phyloP scores from a whole-genome alignment of 2,797 vertebrate species.

The Oreortyx pictus region DNA sequence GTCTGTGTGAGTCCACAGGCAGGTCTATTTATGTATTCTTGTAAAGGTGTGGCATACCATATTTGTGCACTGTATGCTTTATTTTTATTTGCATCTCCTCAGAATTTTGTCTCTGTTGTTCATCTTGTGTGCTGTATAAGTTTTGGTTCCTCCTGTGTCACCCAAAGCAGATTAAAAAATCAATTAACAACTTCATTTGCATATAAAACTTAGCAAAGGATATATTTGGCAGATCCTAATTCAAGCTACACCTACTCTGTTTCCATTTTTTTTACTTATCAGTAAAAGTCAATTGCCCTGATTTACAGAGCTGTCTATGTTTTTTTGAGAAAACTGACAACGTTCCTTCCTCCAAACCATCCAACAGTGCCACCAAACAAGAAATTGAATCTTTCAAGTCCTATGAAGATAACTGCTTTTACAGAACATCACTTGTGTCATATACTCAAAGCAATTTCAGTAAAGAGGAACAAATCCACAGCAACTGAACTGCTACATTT shows the following conservation, averaged over 20 bases:
- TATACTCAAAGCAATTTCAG: neutral
- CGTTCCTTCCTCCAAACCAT: neutral
- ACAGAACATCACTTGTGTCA: neutral
- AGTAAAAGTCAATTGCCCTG: neutral
- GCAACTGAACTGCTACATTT: neutral
- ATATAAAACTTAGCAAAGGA: neutral
- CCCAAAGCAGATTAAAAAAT: neutral
- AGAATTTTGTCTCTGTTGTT: neutral
- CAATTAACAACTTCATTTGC: neutral
- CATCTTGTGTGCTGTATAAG: neutral
- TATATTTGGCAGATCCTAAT: neutral
- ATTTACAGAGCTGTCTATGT: rapidly evolving
- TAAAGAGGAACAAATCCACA: neutral
- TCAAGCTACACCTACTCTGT: neutral
- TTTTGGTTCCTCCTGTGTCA: neutral
- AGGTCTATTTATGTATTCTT: neutral
- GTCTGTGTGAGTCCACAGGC: neutral
- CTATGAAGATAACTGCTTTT: neutral
- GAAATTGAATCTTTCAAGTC: neutral
- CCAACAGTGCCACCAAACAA: neutral
- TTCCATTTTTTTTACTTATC: neutral
- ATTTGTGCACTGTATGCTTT: neutral
- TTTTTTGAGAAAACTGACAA: neutral
- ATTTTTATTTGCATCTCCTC: neutral
- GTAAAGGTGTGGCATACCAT: neutral